Percentiles rank a stretch among this genome's conserved stretches.
These are phyloP conservation scores for Pinctada fucata DNA, from an alignment of 2,888 invertebrate species.

Conservation along the genomic window DNA sequence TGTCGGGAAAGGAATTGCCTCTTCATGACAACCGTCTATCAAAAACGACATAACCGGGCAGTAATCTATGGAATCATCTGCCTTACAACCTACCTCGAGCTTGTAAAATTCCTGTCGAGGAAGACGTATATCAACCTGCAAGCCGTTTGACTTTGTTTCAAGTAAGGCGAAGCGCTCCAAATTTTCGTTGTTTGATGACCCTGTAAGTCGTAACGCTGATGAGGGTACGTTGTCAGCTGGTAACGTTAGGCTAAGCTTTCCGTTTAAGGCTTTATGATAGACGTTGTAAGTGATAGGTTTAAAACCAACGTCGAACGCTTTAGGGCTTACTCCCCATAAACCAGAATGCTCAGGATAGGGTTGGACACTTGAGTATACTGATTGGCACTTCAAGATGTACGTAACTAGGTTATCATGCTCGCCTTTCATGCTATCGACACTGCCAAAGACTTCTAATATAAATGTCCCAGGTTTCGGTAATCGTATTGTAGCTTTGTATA, in stretches of 20 bases:
- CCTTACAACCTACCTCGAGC: neutral
- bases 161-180: neutral
- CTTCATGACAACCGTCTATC: neutral
- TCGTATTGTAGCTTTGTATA: conserved; percentile 46
- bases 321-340: neutral
- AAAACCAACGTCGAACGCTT: conserved; percentile 9
- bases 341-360: conserved; percentile 5
- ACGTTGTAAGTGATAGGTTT: neutral
- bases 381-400: conserved; percentile 7
- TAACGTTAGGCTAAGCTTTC: neutral
- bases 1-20: conserved; percentile 9
- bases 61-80: neutral
- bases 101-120: neutral
- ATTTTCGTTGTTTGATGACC: neutral
- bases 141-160: neutral
- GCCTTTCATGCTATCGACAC: neutral
- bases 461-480: conserved; percentile 49
- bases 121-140: neutral
- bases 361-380: neutral
- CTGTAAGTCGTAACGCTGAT: neutral
- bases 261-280: neutral
- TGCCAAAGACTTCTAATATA: conserved; percentile 43
- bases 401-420: neutral
- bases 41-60: neutral
- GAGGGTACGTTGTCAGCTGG: neutral